phyloP scores from a whole-genome alignment of 2,113 vertebrate species.

The Phalacrocorax pelagicus region DNA sequence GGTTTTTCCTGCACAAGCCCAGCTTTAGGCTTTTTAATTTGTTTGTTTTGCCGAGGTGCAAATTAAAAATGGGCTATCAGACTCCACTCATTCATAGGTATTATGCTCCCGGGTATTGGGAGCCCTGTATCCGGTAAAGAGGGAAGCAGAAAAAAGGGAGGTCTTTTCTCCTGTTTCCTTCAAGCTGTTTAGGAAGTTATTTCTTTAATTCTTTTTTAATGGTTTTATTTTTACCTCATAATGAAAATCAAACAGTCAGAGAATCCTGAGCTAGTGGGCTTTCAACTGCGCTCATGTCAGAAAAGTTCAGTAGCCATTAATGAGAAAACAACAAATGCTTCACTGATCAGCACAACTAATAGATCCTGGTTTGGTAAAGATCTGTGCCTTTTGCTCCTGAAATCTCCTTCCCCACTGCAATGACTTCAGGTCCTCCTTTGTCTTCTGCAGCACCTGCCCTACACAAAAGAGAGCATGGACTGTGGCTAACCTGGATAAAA shows the following conservation, averaged over 20 bases:
- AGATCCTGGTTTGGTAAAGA: background rate
- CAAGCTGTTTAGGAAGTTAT: conserved; percentile 39
- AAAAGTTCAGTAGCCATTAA: background rate
- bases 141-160: background rate
- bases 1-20: background rate
- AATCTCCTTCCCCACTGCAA: background rate
- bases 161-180: conserved; percentile 11
- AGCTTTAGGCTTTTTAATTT: background rate
- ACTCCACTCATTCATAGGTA: conserved; percentile 16
- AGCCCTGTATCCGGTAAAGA: background rate
- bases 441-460: background rate
- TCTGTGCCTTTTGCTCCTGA: background rate
- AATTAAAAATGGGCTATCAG: background rate
- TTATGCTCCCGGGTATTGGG: background rate
- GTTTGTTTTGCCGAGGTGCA: background rate
- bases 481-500: background rate
- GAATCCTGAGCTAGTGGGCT: background rate
- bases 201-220: conserved; percentile 3
- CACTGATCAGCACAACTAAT: background rate
- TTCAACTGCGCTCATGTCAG: background rate
- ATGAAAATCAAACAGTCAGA: background rate
- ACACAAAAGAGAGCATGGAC: background rate
- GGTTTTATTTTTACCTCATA: conserved; percentile 30
- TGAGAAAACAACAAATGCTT: background rate
- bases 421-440: background rate